phyloP scores from a whole-genome alignment of 2,888 invertebrate genomes.

The Eupithecia subfuscata region DNA sequence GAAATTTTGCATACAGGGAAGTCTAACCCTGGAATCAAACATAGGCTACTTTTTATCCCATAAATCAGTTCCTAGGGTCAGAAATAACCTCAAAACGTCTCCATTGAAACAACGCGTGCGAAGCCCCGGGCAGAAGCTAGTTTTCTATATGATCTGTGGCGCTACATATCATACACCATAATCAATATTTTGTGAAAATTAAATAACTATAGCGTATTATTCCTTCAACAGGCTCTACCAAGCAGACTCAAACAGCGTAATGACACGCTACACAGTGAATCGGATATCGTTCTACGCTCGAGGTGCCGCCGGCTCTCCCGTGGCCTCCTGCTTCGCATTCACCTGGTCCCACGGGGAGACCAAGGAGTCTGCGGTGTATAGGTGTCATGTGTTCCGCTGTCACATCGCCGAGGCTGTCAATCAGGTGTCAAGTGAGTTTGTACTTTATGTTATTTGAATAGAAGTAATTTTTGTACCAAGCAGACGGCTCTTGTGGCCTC shows the following conservation, averaged over 20 bases:
- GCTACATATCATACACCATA: no score
- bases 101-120: no score
- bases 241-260: slow-evolving; percentile 89
- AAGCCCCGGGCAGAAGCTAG: no score
- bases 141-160: no score
- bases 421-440: slow-evolving; percentile 85
- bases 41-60: no score
- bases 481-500: slow-evolving; percentile 92
- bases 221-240: slow-evolving; percentile 85
- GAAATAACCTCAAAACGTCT: no score
- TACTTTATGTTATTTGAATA: neutral
- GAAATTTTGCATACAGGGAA: no score
- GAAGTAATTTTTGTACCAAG: slow-evolving; percentile 44
- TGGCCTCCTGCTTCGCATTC: slow-evolving; percentile 98
- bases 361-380: slow-evolving; percentile 94
- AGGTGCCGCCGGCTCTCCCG: slow-evolving; percentile 91
- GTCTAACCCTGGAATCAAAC: no score
- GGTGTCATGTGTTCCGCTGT: slow-evolving; percentile 99
- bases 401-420: slow-evolving; percentile 96
- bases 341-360: slow-evolving; percentile 98
- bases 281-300: slow-evolving; percentile 97
- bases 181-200: neutral
- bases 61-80: no score
- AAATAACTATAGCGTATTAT: neutral
- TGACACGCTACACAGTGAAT: slow-evolving; percentile 95